Percentiles rank a stretch among this genome's conserved stretches.
Conservation (phyloP, 2,888 invertebrate genomes). For the Cacoxenus indagator region DNA sequence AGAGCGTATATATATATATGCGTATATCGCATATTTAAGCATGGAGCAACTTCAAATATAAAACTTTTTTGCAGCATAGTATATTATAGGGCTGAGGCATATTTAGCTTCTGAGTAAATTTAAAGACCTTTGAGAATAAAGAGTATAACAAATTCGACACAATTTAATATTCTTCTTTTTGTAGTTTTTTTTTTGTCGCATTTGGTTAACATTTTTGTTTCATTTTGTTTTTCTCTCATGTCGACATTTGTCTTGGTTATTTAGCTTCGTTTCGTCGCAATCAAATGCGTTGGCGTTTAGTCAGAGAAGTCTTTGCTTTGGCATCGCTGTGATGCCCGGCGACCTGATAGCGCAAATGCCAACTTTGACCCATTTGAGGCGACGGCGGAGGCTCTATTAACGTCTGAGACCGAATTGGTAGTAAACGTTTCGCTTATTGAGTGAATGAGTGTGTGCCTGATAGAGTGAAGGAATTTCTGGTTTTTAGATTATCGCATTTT, state of each 20-base stretch:
- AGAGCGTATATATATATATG: too few relatives aligned
- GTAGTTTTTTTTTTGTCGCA: constrained; percentile 30
- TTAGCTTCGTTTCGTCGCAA: constrained; percentile 41
- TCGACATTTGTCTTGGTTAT: constrained; percentile 48
- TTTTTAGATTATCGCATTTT: background rate
- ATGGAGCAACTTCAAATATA: too few relatives aligned
- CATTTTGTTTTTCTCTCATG: constrained; percentile 40
- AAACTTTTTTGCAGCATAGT: too few relatives aligned
- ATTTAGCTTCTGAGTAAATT: too few relatives aligned
- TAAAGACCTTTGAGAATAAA: too few relatives aligned
- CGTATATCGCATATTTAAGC: too few relatives aligned
- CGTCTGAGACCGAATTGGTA: background rate
- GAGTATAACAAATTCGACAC: too few relatives aligned
- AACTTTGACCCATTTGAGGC: constrained; percentile 49
- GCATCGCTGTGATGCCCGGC: background rate
- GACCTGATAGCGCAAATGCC: background rate
- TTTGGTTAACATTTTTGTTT: constrained; percentile 13
- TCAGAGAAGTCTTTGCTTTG: constrained; percentile 2
- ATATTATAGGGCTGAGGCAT: too few relatives aligned
- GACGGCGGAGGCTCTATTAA: background rate
- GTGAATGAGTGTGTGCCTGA: constrained; percentile 7
- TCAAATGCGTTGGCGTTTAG: constrained; percentile 42
- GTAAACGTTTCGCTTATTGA: background rate
- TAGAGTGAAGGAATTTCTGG: background rate
- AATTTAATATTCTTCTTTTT: background rate